Percentiles rank a stretch among this genome's conserved stretches.
phyloP scores from a whole-genome alignment of 2,113 vertebrate species.

The Loxodonta africana region DNA sequence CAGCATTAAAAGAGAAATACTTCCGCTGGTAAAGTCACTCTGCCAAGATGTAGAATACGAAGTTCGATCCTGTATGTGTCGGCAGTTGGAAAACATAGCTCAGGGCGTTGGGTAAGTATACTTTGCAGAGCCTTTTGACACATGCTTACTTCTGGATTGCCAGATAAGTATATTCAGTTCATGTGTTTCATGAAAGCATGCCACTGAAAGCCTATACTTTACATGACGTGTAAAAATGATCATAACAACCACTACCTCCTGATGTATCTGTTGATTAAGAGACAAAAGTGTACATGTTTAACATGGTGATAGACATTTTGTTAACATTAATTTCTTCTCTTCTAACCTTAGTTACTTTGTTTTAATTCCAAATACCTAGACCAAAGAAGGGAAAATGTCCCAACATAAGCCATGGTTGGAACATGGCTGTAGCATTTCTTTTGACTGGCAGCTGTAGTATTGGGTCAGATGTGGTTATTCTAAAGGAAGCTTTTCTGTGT shows the following conservation, averaged over 20 bases:
- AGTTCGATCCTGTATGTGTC: constrained; percentile 96
- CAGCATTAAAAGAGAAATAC: constrained; percentile 96
- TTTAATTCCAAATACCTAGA: background rate
- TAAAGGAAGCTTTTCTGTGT: background rate
- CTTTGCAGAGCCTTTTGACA: background rate
- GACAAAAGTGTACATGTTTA: background rate
- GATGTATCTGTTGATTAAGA: constrained; percentile 21
- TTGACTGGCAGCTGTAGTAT: background rate
- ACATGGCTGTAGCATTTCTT: background rate
- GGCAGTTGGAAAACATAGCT: constrained; percentile 95
- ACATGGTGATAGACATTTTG: background rate
- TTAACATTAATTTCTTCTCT: background rate
- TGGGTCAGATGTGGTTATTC: background rate
- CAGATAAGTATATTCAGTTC: background rate
- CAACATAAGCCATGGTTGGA: background rate
- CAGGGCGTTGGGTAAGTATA: constrained; percentile 93
- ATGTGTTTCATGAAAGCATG: background rate
- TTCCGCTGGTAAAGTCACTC: constrained; percentile 95
- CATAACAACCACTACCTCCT: background rate
- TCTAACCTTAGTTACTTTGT: background rate
- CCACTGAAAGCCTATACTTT: background rate
- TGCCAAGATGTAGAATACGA: constrained; percentile 96
- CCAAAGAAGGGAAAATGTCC: background rate
- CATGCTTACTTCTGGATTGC: constrained; percentile 11
- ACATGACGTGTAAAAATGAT: constrained; percentile 17